A percentile compares a stretch with the other conserved stretches of the same genome.
phyloP scores from a whole-genome alignment of 2,888 invertebrate genomes.

The Schrankia costaestrigalis region DNA sequence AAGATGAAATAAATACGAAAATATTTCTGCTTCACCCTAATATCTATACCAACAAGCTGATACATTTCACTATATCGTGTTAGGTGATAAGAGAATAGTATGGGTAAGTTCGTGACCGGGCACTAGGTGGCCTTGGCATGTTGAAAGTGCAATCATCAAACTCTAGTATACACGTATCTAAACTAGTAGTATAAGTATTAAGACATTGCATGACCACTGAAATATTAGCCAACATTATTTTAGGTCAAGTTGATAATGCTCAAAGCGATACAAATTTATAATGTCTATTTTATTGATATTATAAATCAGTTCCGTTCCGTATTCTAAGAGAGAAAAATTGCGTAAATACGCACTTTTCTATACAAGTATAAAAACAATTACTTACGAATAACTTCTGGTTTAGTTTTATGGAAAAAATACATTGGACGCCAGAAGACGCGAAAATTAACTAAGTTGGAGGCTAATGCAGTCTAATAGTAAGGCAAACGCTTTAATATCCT shows the following conservation, averaged over 20 bases:
- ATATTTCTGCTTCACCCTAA: not conserved
- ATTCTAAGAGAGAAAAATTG: too few relatives aligned
- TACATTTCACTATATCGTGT: not conserved
- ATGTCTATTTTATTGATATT: slow-evolving; percentile 2
- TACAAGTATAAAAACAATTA: too few relatives aligned
- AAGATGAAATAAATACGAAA: not conserved
- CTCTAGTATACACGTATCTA: slow-evolving; percentile 32
- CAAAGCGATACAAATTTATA: slow-evolving; percentile 10
- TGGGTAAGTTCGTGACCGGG: slow-evolving; percentile 46
- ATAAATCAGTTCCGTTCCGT: not conserved
- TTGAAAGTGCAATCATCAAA: slow-evolving; percentile 64
- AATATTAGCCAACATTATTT: slow-evolving; percentile 16
- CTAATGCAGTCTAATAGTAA: too few relatives aligned
- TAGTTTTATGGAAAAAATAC: too few relatives aligned
- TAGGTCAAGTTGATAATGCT: slow-evolving; percentile 24
- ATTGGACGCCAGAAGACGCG: too few relatives aligned
- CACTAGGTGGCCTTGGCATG: slow-evolving; percentile 71
- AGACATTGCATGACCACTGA: slow-evolving; percentile 14
- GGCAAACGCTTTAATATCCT: too few relatives aligned
- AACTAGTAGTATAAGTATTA: slow-evolving; percentile 22
- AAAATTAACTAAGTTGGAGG: too few relatives aligned
- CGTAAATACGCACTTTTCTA: too few relatives aligned
- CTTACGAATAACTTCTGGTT: too few relatives aligned
- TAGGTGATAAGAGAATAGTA: slow-evolving; percentile 29
- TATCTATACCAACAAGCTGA: too few relatives aligned